A percentile compares a stretch with the other conserved stretches of the same genome.
Evolutionary conservation across 2,113 vertebrate genomes (phyloP).

Genomic region (Cheilinus undulatus): DNA sequence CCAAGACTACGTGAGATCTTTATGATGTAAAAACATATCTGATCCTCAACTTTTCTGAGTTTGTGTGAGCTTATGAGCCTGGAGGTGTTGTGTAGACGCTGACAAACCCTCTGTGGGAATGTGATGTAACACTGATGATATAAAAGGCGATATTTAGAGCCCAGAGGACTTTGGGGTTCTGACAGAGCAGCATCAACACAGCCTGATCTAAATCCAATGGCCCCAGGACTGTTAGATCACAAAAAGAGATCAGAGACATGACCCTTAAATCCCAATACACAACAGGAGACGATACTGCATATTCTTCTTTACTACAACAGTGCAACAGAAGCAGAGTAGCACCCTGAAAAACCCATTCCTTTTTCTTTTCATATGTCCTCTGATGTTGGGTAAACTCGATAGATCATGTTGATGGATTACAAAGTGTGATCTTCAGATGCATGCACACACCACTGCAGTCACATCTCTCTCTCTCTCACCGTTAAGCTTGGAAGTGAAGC

Average conservation of each 20-base stretch:
- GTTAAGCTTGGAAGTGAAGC: slow-evolving; percentile 94
- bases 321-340: too few relatives aligned
- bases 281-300: slow-evolving; percentile 25
- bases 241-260: slow-evolving; percentile 47
- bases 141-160: slow-evolving; percentile 61
- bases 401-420: too few relatives aligned
- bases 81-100: slow-evolving; percentile 34
- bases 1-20: background rate
- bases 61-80: slow-evolving; percentile 42
- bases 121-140: slow-evolving; percentile 68
- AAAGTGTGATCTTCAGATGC: slow-evolving; percentile 22
- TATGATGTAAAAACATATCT: slow-evolving; percentile 12
- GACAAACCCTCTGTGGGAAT: slow-evolving; percentile 48
- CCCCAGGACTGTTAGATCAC: slow-evolving; percentile 65
- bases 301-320: slow-evolving; percentile 13
- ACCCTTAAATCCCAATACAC: slow-evolving; percentile 24
- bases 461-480: slow-evolving; percentile 83
- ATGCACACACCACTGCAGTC: too few relatives aligned
- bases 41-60: slow-evolving; percentile 13
- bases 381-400: too few relatives aligned
- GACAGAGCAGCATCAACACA: slow-evolving; percentile 55
- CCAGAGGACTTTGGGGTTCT: slow-evolving; percentile 52
- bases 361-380: background rate
- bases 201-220: slow-evolving; percentile 60
- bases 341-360: too few relatives aligned